A percentile compares a stretch with the other conserved stretches of the same genome.
Evolutionary conservation across 2,888 invertebrate species (phyloP).

Genomic region (Xestia c-nigrum): DNA sequence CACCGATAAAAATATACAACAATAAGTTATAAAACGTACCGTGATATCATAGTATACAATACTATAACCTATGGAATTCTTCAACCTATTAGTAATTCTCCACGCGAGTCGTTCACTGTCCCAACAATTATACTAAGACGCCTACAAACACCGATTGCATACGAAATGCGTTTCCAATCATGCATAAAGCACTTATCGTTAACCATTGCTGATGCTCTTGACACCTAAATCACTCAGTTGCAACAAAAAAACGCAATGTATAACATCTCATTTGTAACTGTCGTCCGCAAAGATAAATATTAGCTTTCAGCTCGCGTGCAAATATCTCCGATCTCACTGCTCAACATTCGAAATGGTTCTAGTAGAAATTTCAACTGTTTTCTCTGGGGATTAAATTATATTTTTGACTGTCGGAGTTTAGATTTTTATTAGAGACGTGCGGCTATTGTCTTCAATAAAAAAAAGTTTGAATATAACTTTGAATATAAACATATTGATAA

Average conservation of each 20-base stretch:
- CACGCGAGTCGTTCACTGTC: slow-evolving; percentile 63
- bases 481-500: slow-evolving; percentile 56
- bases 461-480: slow-evolving; percentile 51
- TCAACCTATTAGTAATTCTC: slow-evolving; percentile 68
- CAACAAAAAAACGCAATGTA: slow-evolving; percentile 63
- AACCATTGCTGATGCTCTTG: slow-evolving; percentile 59
- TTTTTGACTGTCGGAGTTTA: slow-evolving; percentile 35
- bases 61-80: slow-evolving; percentile 62
- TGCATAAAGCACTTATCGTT: slow-evolving; percentile 38
- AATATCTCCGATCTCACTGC: slow-evolving; percentile 76
- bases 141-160: slow-evolving; percentile 66
- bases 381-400: slow-evolving; percentile 47
- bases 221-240: slow-evolving; percentile 37
- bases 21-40: slow-evolving; percentile 58
- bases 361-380: slow-evolving; percentile 64
- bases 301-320: slow-evolving; percentile 76
- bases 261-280: slow-evolving; percentile 39
- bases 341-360: slow-evolving; percentile 56
- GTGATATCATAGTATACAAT: slow-evolving; percentile 61
- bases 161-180: slow-evolving; percentile 54
- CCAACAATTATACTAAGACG: slow-evolving; percentile 75
- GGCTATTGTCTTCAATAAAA: slow-evolving; percentile 61
- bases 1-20: slow-evolving; percentile 47
- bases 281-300: slow-evolving; percentile 54
- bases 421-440: slow-evolving; percentile 47